Base-by-base conservation (phyloP, 2,797 vertebrate genomes). In the Buceros bicornis region DNA sequence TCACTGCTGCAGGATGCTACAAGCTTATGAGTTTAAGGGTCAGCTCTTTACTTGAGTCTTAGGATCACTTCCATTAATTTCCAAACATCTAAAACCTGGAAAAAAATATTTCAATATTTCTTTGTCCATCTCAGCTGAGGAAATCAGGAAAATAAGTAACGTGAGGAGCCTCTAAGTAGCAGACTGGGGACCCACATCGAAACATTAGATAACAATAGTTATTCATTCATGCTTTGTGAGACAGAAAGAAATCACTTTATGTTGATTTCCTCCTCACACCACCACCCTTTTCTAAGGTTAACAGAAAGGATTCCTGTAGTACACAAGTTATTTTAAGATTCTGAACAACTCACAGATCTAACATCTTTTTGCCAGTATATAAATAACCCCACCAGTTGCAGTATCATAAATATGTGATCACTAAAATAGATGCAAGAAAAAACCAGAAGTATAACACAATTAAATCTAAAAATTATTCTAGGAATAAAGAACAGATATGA, bases 381-480 rank as follows among this genome's bases (percentile, higher is more conserved):
- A 94, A 96, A 96, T 95, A 95, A 93, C 57, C 71, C 77, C 93
- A 97, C 94, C 93, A 96, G 96, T 93, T 96, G 71, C 67, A 85
- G 80, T 91, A 82, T 95, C 93, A 93, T 65, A 87, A 90, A 94
- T 43, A 94, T 89, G 73, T 71, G 74, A 82, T 61, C 80, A 65
- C 93, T 85, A 96, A 96, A 97, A 95, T 82, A 96, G 93, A 84
- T 54, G 48, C 77, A 89, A 93, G 80, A 42, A 24, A 89, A 93
- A 96, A 91, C 86, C 45, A 92, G 62, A 56, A 54, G 62, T 88
- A 84, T 64, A 73, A 25, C 70, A 87, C 53, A 86, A 84, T 94
- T 95, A 58, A 95, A 40, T 70, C 77, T 90, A 87, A 93, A 95
- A 95, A 66, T 90, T 2, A 83, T 95, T 95, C 70, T 77, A 94